A percentile compares a stretch with the other conserved stretches of the same genome.
Conservation (phyloP, 2,888 invertebrate species). For the Pollenia labialis region DNA sequence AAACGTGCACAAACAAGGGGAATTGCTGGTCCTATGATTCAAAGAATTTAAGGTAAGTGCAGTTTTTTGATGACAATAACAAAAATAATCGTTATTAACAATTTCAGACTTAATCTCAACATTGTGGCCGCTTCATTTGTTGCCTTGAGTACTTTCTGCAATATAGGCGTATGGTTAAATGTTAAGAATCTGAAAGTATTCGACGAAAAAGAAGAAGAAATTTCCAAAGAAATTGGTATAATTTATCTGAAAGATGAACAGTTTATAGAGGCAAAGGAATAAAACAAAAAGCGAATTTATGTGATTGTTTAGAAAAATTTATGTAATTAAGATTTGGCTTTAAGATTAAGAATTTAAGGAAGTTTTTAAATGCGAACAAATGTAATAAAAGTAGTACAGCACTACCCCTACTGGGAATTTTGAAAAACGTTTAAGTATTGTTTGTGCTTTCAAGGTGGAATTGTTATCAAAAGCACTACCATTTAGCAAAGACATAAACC, state of each 20-base stretch:
- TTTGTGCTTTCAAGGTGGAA: not conserved
- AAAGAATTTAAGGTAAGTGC: conserved; percentile 84
- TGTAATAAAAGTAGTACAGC: not conserved
- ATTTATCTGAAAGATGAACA: conserved; percentile 21
- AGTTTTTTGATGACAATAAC: not conserved
- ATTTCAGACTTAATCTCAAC: conserved; percentile 86
- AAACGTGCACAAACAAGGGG: conserved; percentile 88
- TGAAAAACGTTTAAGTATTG: not conserved
- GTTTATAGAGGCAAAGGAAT: conserved; percentile 39
- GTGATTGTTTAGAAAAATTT: not conserved
- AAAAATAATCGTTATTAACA: not conserved
- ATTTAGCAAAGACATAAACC: not conserved
- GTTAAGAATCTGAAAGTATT: conserved; percentile 89
- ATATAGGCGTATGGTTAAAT: conserved; percentile 88
- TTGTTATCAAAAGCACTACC: not conserved
- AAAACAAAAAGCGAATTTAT: not conserved
- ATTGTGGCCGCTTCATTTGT: conserved; percentile 88
- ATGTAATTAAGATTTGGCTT: not conserved
- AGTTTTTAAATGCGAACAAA: not conserved
- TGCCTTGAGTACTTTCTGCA: conserved; percentile 87
- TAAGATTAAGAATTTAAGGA: not conserved
- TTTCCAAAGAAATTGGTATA: not conserved
- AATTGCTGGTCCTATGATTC: conserved; percentile 91
- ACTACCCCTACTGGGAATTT: not conserved
- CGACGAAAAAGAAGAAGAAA: conserved; percentile 85